Base-by-base conservation (phyloP, 2,797 vertebrate genomes). In the Vespertilio murinus region DNA sequence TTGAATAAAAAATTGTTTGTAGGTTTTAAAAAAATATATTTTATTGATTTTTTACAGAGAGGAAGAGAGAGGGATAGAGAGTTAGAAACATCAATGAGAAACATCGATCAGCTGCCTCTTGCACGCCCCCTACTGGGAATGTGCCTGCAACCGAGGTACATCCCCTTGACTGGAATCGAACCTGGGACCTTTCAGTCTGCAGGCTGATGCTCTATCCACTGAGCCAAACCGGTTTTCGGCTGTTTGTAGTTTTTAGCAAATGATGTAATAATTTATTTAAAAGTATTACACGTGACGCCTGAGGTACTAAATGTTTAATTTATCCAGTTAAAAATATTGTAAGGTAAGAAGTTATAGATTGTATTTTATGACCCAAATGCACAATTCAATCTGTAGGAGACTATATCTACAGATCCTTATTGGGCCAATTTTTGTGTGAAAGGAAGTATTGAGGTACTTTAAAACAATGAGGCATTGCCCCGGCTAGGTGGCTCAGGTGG, bases 261-360 rank as follows among this genome's bases (percentile, higher is more conserved):
- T 38, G 80, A 35, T 73, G 2, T 54, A 35, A 79, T 83, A 84
- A 88, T 88, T 80, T 88, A 75, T 89, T 96, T 93, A 40, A 96
- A 93, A 93, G 78, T n/a, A 18, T 52, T 90, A 18, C 23, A 38
- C 35, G 6, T 74, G 45, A 77, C 93, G 16, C 13, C 61, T 74
- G 67, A 75, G 64, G 25, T 70, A 47, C 35, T 82, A 65, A 49
- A 81, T 82, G n/a, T 67, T 91, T 88, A 87, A 74, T 78, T 87
- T 73, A 67, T 77, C 56, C 23, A 94, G 23, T 23, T 56, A 56
- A 74, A 85, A 80, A 70, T n/a, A 42, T 78, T 92, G 13, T 79
- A 84, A 89, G 85, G 81, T n/a, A 78, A 69, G 23, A 96, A 70
- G 59, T 92, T 54, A 52, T 23, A 38, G 54, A 74, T 64, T 91